Evolutionary conservation across 2,888 invertebrate species (phyloP), one percentile per base, ranked within the genome.

Genomic region (Tipula unca): DNA sequence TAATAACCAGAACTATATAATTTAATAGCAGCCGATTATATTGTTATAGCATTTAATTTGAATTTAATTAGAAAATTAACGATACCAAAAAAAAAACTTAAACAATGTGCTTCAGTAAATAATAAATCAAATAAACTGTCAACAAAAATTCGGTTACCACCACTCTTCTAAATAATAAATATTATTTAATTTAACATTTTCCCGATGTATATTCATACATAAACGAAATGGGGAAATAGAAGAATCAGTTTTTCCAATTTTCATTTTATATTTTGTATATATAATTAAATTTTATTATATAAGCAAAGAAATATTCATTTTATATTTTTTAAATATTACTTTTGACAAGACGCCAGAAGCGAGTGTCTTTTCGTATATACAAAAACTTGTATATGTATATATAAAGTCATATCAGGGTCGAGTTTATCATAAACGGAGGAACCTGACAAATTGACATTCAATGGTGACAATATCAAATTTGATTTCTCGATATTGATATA

Each of bases 71-170:
- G 17, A 54, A 17, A 17, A 54, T 54, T 54, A 54, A 54, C 48
- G 48, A 54, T 17, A 54, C 6, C 48, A 17, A 8, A 54, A 54
- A 20, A 54, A 17, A n/a, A n/a, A n/a, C n/a, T 8, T 42, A 42
- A 48, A 48, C 48, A 48, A 17, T 17, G 17, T 14, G n/a, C n/a
- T 48, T 17, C 17, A 17, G 10, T 10, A 69, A 69, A 69, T 69
- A 69, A 69, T 69, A 69, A 69, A 69, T 69, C 69, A 69, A 69
- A 69, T 69, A 69, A 69, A 69, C 69, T 69, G 69, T 69, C 69
- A 69, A 69, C 25, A 69, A 25, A 69, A 69, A 69, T 69, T 25
- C 25, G 25, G 20, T 69, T 25, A 32, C 6, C 4, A 32, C 25
- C 10, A 69, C 69, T 54, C 48, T 54, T 54, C 48, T 54, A 54